Percentiles rank a stretch among this genome's conserved stretches.
Evolutionary conservation across 2,888 invertebrate species (phyloP).

Genomic region (Macaria liturata): DNA sequence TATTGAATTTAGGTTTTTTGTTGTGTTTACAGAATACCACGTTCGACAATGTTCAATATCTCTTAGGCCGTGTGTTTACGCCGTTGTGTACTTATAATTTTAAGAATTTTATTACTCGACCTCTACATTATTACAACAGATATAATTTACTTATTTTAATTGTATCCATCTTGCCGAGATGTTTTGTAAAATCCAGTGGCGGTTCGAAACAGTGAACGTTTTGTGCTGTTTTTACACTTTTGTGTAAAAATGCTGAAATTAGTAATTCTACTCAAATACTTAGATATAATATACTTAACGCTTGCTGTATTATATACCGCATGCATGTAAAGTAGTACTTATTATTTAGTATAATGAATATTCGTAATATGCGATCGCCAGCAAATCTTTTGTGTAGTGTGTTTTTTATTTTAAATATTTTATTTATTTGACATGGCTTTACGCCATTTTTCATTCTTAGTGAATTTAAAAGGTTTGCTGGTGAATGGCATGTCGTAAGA

Average conservation of each 20-base stretch:
- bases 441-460: constrained; percentile 1
- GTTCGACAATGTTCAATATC: too few relatives aligned
- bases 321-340: constrained; percentile 23
- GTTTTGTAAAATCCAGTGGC: too few relatives aligned
- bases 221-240: constrained; percentile 4
- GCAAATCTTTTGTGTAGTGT: constrained; percentile 8
- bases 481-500: constrained; percentile 8
- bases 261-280: constrained; percentile 13
- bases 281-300: constrained; percentile 19
- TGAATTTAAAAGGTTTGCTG: constrained; percentile 7
- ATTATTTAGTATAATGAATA: constrained; percentile 7
- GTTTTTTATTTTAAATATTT: constrained; percentile 6
- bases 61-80: too few relatives aligned
- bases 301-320: constrained; percentile 23
- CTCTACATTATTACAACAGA: too few relatives aligned
- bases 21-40: too few relatives aligned
- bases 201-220: not conserved
- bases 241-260: constrained; percentile 30
- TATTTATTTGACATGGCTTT: constrained; percentile 16
- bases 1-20: too few relatives aligned
- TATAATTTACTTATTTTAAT: too few relatives aligned
- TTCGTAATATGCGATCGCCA: constrained; percentile 7
- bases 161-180: too few relatives aligned
- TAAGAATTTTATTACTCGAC: too few relatives aligned
- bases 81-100: too few relatives aligned